A percentile compares a stretch with the other conserved stretches of the same genome.
Conservation (phyloP, 1,140 invertebrate species). For the Homalodisca vitripennis region DNA sequence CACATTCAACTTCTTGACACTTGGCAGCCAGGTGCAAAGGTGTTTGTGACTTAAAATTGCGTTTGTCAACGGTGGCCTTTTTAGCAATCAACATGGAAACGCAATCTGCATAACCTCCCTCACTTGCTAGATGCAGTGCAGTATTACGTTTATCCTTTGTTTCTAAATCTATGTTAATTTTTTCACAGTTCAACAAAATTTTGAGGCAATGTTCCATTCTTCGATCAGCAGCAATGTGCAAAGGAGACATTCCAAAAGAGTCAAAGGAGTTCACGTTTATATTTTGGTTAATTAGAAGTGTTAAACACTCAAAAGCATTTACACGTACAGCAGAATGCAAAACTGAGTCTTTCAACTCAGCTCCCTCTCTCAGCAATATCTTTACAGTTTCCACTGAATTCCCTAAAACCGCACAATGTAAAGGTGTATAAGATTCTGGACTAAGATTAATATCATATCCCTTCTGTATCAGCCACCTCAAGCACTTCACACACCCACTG, state of each 20-base stretch:
- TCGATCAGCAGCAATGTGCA: slow-evolving; percentile 74
- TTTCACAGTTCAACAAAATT: slow-evolving; percentile 39
- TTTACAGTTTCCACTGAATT: slow-evolving; percentile 70
- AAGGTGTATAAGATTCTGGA: slow-evolving; percentile 59
- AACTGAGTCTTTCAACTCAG: slow-evolving; percentile 66
- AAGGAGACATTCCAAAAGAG: slow-evolving; percentile 67
- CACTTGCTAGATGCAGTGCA: slow-evolving; percentile 76
- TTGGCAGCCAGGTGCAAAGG: slow-evolving; percentile 74
- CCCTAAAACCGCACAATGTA: slow-evolving; percentile 79
- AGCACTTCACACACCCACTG: slow-evolving; percentile 68
- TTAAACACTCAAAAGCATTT: slow-evolving; percentile 69
- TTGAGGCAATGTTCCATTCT: slow-evolving; percentile 66
- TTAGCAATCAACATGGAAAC: slow-evolving; percentile 67
- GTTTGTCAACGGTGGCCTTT: slow-evolving; percentile 66
- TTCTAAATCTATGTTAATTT: slow-evolving; percentile 38
- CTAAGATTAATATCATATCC: slow-evolving; percentile 62
- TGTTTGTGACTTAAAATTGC: slow-evolving; percentile 73
- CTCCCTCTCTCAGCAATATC: slow-evolving; percentile 65
- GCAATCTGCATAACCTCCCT: slow-evolving; percentile 67
- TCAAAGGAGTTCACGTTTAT: slow-evolving; percentile 66
- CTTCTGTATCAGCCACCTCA: slow-evolving; percentile 63
- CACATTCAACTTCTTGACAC: slow-evolving; percentile 73
- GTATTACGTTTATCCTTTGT: slow-evolving; percentile 50
- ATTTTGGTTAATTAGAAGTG: slow-evolving; percentile 67
- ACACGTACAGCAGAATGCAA: slow-evolving; percentile 74